These are phyloP conservation scores for Cheilosia vernalis DNA, from an alignment of 2,888 invertebrate species.

Conservation along the genomic window DNA sequence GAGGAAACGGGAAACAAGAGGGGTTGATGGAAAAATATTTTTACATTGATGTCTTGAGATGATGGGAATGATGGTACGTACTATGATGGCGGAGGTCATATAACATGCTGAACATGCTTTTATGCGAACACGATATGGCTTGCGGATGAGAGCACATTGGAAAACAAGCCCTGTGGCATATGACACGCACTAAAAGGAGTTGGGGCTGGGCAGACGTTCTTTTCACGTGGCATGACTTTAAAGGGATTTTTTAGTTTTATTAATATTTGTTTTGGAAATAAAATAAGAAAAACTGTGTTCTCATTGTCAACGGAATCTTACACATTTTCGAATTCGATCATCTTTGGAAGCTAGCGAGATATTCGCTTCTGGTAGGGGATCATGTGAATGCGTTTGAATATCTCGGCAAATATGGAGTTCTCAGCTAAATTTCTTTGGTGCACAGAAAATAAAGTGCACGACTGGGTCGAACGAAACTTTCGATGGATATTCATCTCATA, in stretches of 20 bases:
- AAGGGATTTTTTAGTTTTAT: slow-evolving; percentile 8
- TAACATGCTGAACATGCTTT: slow-evolving; percentile 65
- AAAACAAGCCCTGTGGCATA: slow-evolving; percentile 35
- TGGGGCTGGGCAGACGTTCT: not conserved
- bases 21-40: slow-evolving; percentile 62
- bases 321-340: no score
- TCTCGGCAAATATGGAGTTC: no score
- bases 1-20: slow-evolving; percentile 6
- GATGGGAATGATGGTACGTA: slow-evolving; percentile 29
- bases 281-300: no score
- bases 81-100: slow-evolving; percentile 49
- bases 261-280: not conserved
- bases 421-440: no score
- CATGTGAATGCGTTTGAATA: no score
- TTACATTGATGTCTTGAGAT: slow-evolving; percentile 59
- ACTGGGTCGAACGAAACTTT: no score
- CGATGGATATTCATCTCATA: no score
- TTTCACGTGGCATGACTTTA: slow-evolving; percentile 4
- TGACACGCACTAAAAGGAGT: slow-evolving; percentile 32
- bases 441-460: no score
- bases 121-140: slow-evolving; percentile 63
- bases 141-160: slow-evolving; percentile 12
- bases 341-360: no score
- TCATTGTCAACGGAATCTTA: no score
- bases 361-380: no score